Conservation (phyloP, 2,888 invertebrate genomes). For the Bombyx huttoni region DNA sequence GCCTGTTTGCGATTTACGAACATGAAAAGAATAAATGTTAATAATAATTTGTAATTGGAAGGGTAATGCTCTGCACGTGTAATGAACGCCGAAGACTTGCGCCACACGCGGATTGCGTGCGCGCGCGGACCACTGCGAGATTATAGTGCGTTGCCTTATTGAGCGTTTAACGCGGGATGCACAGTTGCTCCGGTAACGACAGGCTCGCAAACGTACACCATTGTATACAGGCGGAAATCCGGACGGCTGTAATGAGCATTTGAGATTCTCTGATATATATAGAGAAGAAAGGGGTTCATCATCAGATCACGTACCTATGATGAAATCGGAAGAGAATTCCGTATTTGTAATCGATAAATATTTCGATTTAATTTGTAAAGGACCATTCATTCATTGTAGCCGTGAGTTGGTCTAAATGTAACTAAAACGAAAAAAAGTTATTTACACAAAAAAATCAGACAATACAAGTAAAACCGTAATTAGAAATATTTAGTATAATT, state of each 20-base stretch:
- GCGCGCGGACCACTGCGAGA: conserved; percentile 37
- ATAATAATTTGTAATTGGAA: neutral
- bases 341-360: no score
- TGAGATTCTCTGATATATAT: neutral
- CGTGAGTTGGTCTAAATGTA: no score
- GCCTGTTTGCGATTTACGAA: neutral
- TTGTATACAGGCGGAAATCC: neutral
- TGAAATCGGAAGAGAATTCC: no score
- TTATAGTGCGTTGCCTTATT: conserved; percentile 59
- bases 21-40: neutral
- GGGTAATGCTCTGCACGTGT: neutral
- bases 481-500: no score
- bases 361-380: no score
- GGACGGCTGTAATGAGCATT: neutral
- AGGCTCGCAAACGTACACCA: conserved; percentile 1
- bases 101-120: conserved; percentile 29
- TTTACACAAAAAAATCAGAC: no score
- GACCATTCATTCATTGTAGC: no score
- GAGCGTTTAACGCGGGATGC: conserved; percentile 33
- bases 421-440: no score
- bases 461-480: no score
- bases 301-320: no score
- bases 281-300: neutral
- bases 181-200: conserved; percentile 17
- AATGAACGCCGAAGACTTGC: neutral